Conservation (phyloP, 2,888 invertebrate species). For the Monochamus alternatus region DNA sequence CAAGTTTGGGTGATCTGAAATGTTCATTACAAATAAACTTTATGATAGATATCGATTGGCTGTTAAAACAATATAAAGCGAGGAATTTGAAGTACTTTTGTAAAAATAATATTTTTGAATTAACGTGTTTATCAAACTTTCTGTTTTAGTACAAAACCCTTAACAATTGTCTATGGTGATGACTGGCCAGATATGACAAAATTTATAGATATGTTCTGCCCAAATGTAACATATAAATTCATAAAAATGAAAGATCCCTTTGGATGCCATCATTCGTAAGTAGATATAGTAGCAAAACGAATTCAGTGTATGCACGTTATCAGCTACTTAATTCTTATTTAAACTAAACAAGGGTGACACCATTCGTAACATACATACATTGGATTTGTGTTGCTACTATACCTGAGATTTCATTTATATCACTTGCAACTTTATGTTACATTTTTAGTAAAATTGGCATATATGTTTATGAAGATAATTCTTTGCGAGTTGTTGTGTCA, state of each 20-base stretch:
- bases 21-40: conserved; percentile 91
- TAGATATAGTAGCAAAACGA: conserved; percentile 46
- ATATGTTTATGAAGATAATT: conserved; percentile 85
- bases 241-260: conserved; percentile 85
- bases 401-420: background rate
- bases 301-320: no score
- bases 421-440: conserved; percentile 8
- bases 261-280: conserved; percentile 91
- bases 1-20: conserved; percentile 83
- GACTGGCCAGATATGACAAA: conserved; percentile 71
- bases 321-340: no score
- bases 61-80: conserved; percentile 87
- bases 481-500: conserved; percentile 88
- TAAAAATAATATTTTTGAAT: conserved; percentile 4
- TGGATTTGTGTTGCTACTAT: no score
- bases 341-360: no score
- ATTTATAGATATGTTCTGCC: conserved; percentile 73
- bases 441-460: conserved; percentile 87
- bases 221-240: conserved; percentile 78
- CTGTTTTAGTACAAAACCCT: conserved; percentile 76
- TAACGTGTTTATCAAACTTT: conserved; percentile 26
- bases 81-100: conserved; percentile 78
- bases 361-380: no score
- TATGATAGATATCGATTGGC: conserved; percentile 93
- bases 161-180: conserved; percentile 87